These are phyloP conservation scores for Achatina immaculata DNA, from an alignment of 1,140 invertebrate species.

Conservation along the genomic window DNA sequence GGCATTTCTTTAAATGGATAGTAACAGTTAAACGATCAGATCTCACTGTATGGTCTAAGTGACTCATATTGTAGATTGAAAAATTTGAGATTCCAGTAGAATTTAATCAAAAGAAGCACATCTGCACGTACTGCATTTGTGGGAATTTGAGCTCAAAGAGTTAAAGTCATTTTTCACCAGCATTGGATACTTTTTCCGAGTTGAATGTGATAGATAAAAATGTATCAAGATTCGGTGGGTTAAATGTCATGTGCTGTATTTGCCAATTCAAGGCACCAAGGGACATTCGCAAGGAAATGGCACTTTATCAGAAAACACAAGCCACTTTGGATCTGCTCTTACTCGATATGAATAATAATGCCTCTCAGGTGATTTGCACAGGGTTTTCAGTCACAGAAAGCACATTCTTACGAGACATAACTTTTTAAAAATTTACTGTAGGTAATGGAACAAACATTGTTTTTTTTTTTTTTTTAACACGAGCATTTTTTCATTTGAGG, in stretches of 20 bases:
- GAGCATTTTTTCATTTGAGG: slow-evolving; percentile 9
- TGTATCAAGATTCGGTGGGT: background rate
- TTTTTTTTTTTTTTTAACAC: background rate
- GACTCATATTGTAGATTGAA: too few relatives aligned
- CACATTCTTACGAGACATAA: background rate
- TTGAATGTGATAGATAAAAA: background rate
- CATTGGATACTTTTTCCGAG: too few relatives aligned
- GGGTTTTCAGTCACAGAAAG: slow-evolving; percentile 23
- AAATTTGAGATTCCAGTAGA: too few relatives aligned
- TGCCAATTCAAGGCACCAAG: slow-evolving; percentile 22
- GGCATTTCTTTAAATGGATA: too few relatives aligned
- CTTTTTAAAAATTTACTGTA: background rate
- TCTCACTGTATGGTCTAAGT: too few relatives aligned
- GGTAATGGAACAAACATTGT: background rate
- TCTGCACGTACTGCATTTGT: too few relatives aligned
- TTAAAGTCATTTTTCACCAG: too few relatives aligned
- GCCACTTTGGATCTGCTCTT: slow-evolving; percentile 33
- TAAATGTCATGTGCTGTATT: background rate
- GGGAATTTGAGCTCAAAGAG: too few relatives aligned
- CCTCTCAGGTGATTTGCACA: slow-evolving; percentile 27
- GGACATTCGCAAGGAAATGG: slow-evolving; percentile 26
- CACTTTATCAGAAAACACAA: slow-evolving; percentile 35
- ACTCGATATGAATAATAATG: slow-evolving; percentile 30
- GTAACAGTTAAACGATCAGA: too few relatives aligned
- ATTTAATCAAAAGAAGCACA: too few relatives aligned